Percentiles rank a stretch among this genome's conserved stretches.
phyloP scores from a whole-genome alignment of 2,797 vertebrate genomes.

The Muraenolepis orangiensis region DNA sequence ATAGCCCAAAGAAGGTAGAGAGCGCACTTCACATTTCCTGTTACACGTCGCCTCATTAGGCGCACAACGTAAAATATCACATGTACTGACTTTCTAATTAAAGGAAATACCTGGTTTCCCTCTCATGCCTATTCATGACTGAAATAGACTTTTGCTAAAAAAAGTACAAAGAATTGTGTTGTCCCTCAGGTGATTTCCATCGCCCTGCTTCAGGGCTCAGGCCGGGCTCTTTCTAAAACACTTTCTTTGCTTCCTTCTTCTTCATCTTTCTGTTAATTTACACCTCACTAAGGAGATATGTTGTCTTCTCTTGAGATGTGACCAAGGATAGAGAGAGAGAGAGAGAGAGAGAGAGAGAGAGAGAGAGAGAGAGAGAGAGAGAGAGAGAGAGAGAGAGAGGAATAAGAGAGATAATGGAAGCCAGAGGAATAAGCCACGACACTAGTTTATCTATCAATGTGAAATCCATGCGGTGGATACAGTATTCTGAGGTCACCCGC shows the following conservation, averaged over 20 bases:
- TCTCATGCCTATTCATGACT: conserved; percentile 73
- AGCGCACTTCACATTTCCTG: conserved; percentile 61
- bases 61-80: conserved; percentile 69
- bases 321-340: neutral
- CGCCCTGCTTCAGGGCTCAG: conserved; percentile 49
- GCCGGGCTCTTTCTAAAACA: conserved; percentile 46
- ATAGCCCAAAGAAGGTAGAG: conserved; percentile 68
- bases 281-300: conserved; percentile 24
- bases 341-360: too few relatives aligned
- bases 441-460: too few relatives aligned
- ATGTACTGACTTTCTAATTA: conserved; percentile 68
- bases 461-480: too few relatives aligned
- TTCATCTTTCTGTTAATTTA: conserved; percentile 40
- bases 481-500: too few relatives aligned
- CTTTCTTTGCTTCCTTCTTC: conserved; percentile 14
- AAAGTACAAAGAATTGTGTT: conserved; percentile 65
- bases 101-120: conserved; percentile 69
- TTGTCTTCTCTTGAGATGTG: neutral
- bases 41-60: conserved; percentile 67
- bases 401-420: neutral
- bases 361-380: too few relatives aligned
- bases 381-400: neutral
- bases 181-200: conserved; percentile 64
- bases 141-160: conserved; percentile 60
- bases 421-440: too few relatives aligned